Percentiles rank a stretch among this genome's conserved stretches.
Evolutionary conservation across 2,888 invertebrate species (phyloP).

Genomic region (Nezara viridula): DNA sequence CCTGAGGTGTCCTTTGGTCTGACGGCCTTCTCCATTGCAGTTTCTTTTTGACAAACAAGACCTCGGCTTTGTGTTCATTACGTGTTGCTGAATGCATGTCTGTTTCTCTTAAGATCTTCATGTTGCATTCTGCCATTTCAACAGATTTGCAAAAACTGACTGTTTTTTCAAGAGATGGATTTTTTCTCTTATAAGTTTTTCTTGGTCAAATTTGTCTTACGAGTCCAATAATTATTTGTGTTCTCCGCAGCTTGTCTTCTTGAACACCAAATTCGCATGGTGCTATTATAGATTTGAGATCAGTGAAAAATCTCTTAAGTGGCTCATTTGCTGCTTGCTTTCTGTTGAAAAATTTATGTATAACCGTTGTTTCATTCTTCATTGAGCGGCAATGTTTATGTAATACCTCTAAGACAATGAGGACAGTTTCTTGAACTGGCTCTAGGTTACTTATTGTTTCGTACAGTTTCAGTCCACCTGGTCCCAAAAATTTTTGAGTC

Average conservation of each 20-base stretch:
- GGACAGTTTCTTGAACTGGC: constrained; percentile 54
- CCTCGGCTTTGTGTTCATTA: too few relatives aligned
- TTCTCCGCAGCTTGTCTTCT: constrained; percentile 61
- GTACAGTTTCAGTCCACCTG: constrained; percentile 53
- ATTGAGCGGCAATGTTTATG: constrained; percentile 61
- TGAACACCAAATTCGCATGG: constrained; percentile 61
- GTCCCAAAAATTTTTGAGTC: constrained; percentile 60
- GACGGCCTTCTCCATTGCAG: too few relatives aligned
- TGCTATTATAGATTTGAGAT: constrained; percentile 33
- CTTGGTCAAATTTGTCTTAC: constrained; percentile 50
- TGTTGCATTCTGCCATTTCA: too few relatives aligned
- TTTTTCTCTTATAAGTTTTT: constrained; percentile 59
- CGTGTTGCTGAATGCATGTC: too few relatives aligned
- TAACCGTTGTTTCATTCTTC: constrained; percentile 62
- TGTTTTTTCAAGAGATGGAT: constrained; percentile 28
- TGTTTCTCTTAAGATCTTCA: too few relatives aligned
- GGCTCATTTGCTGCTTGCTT: constrained; percentile 60
- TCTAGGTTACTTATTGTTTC: constrained; percentile 11
- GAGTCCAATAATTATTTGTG: constrained; percentile 61
- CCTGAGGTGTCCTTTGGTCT: too few relatives aligned
- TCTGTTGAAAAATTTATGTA: constrained; percentile 62
- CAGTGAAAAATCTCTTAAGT: constrained; percentile 58
- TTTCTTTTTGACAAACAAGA: too few relatives aligned
- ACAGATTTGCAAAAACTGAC: too few relatives aligned
- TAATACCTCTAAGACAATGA: constrained; percentile 58